Evolutionary conservation across 1,140 invertebrate genomes (phyloP).

Genomic region (Magallana ariakensis): DNA sequence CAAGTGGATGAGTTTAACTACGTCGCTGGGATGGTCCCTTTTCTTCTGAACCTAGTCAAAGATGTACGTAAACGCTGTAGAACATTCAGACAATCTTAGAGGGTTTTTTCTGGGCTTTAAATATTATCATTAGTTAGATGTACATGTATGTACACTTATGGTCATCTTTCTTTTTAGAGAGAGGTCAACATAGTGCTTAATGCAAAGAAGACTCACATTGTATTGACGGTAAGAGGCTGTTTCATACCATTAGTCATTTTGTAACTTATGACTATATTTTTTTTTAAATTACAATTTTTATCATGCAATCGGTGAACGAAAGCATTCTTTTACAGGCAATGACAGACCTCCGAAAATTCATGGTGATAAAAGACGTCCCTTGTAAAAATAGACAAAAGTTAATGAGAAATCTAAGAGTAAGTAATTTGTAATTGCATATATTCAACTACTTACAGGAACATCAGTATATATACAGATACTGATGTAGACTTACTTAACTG

Average conservation of each 20-base stretch:
- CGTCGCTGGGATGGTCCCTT: slow-evolving; percentile 78
- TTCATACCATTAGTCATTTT: no score
- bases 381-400: slow-evolving; percentile 78
- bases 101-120: no score
- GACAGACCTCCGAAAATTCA: slow-evolving; percentile 75
- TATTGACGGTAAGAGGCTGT: slow-evolving; percentile 67
- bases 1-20: slow-evolving; percentile 77
- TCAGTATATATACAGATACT: no score
- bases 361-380: slow-evolving; percentile 73
- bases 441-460: not conserved
- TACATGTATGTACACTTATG: no score
- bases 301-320: no score
- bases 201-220: slow-evolving; percentile 75
- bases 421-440: not conserved
- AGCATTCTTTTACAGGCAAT: slow-evolving; percentile 69
- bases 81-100: no score
- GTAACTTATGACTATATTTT: no score
- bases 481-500: no score
- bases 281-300: no score
- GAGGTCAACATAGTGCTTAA: slow-evolving; percentile 68
- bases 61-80: slow-evolving; percentile 68
- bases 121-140: no score
- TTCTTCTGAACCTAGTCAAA: slow-evolving; percentile 76
- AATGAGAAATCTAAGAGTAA: slow-evolving; percentile 78
- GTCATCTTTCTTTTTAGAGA: slow-evolving; percentile 62